Evolutionary conservation across 1,140 invertebrate genomes (phyloP).

Genomic region (Theocolax elegans): DNA sequence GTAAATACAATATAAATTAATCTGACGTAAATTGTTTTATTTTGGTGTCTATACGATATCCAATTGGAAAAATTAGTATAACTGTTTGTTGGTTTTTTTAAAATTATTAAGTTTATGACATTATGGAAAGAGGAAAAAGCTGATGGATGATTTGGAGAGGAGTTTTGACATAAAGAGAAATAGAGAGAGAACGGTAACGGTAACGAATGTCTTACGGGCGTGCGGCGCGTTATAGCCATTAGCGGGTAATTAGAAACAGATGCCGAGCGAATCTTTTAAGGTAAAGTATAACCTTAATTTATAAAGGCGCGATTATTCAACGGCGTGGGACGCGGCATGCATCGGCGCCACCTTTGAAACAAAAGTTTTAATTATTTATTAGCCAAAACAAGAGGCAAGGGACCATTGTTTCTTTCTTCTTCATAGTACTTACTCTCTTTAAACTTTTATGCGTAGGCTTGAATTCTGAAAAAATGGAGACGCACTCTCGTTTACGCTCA

Average conservation of each 20-base stretch:
- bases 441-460: slow-evolving; percentile 26
- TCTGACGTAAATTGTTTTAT: too few relatives aligned
- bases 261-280: slow-evolving; percentile 69
- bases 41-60: too few relatives aligned
- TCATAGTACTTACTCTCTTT: slow-evolving; percentile 8
- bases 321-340: slow-evolving; percentile 60
- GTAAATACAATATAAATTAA: too few relatives aligned
- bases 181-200: slow-evolving; percentile 55
- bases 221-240: slow-evolving; percentile 63
- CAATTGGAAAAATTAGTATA: too few relatives aligned
- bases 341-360: slow-evolving; percentile 65
- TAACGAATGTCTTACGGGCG: slow-evolving; percentile 61
- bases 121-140: too few relatives aligned
- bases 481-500: too few relatives aligned
- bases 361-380: slow-evolving; percentile 70
- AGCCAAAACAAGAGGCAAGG: slow-evolving; percentile 48
- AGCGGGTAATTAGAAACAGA: slow-evolving; percentile 70
- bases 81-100: too few relatives aligned
- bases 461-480: slow-evolving; percentile 27
- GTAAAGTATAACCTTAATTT: slow-evolving; percentile 69
- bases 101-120: too few relatives aligned
- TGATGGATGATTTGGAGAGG: slow-evolving; percentile 29
- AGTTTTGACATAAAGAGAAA: slow-evolving; percentile 30
- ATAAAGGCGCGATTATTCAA: slow-evolving; percentile 69
- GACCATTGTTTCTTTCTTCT: slow-evolving; percentile 27